Evolutionary conservation across 2,888 invertebrate species (phyloP).

Genomic region (Agrotis clavis): DNA sequence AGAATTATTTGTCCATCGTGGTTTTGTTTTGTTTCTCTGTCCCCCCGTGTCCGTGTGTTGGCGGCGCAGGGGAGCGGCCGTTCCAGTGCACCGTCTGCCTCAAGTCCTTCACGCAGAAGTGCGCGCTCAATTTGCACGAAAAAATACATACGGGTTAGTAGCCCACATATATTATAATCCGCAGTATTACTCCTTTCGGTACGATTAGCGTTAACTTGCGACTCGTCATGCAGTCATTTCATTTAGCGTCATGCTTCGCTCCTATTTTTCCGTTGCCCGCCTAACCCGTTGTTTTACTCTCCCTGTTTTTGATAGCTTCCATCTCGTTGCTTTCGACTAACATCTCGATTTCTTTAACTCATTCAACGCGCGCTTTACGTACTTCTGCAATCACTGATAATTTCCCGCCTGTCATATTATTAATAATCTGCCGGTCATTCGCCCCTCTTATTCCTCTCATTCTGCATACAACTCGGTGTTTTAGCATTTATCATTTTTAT

Average conservation of each 20-base stretch:
- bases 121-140: conserved; percentile 92
- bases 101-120: conserved; percentile 92
- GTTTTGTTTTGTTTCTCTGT: conserved; percentile 91
- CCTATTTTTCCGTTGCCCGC: conserved; percentile 89
- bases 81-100: conserved; percentile 92
- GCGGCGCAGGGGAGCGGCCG: conserved; percentile 91
- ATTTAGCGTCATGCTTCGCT: conserved; percentile 89
- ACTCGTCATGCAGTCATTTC: conserved; percentile 82
- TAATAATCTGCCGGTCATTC: conserved; percentile 79
- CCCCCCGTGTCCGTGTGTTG: conserved; percentile 84
- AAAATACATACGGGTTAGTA: conserved; percentile 92
- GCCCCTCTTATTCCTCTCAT: conserved; percentile 76
- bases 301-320: conserved; percentile 84
- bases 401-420: conserved; percentile 77
- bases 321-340: conserved; percentile 90
- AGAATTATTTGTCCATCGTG: conserved; percentile 90
- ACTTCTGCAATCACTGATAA: conserved; percentile 85
- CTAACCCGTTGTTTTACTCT: conserved; percentile 87
- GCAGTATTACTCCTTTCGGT: conserved; percentile 83
- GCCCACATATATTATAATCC: conserved; percentile 89
- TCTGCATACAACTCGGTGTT: conserved; percentile 80
- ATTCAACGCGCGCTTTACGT: conserved; percentile 83
- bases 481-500: conserved; percentile 83
- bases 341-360: conserved; percentile 84
- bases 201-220: conserved; percentile 82